Base-by-base conservation (phyloP, 2,888 invertebrate genomes). In the Criorhina ranunculi region DNA sequence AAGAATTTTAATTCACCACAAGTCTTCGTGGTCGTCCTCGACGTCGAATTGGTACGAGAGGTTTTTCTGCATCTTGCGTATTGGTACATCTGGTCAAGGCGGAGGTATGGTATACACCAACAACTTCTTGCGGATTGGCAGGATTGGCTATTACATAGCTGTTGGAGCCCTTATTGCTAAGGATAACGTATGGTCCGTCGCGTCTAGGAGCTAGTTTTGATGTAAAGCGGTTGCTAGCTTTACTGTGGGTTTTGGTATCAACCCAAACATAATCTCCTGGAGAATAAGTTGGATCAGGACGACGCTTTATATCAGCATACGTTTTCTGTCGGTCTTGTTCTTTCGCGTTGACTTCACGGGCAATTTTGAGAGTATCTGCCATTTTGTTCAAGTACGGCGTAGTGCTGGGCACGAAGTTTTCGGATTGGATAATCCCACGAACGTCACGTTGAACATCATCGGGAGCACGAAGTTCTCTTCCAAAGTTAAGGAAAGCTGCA, bases 401-500 rank as follows among this genome's bases (percentile, higher is more conserved):
- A 4, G 87, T 87, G 64, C 79, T 55, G 5, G 86, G 76, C 0
- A 88, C 37, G 37, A 87, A 85, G 51, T 78, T 87, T 76, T 90
- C 90, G 2, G 73, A 64, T 7, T 87, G 40, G 0, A 89, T 59
- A n/a, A 90, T 87, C 0, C 77, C 12, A 59, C 87, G 76, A 5
- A 89, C 51, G 67, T 90, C 89, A 42, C 87, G 83, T 5, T 80
- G 40, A 6, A 88, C 88, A 35, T 91, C 91, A 75, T 88, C 88
- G 0, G 88, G 60, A 0, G 89, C 89, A n/a, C 91, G 78, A n/a
- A 75, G 19, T 6, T 66, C 57, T 35, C 75, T 5, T 1, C 75
- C 66, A 51, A 66, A 66, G 0, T 40, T 76, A 1, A 91, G 51
- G 40, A 87, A 90, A 0, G 91, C 90, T 2, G 91, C 87, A 0